Evolutionary conservation across 1,140 invertebrate genomes (phyloP).

Genomic region (Vanessa atalanta): DNA sequence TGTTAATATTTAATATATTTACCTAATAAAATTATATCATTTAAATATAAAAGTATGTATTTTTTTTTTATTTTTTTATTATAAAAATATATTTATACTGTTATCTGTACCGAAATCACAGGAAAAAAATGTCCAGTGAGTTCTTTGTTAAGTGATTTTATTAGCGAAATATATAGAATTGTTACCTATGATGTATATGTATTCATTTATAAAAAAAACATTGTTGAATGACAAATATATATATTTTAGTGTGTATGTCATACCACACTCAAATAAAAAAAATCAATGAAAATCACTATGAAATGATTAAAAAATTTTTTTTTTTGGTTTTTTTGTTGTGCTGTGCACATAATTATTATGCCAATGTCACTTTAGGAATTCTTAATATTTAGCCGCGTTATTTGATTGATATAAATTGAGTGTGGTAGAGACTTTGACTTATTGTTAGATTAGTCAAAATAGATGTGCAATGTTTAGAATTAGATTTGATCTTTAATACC

Average conservation of each 20-base stretch:
- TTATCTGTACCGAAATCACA: conserved; percentile 7
- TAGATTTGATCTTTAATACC: conserved; percentile 69
- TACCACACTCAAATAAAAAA: conserved; percentile 19
- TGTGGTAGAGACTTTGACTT: conserved; percentile 28
- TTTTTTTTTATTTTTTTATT: conserved; percentile 9
- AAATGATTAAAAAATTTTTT: background rate
- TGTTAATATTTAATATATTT: conserved; percentile 22
- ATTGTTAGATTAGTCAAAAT: conserved; percentile 41
- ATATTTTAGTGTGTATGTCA: conserved; percentile 25
- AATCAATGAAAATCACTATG: background rate
- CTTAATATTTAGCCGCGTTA: background rate
- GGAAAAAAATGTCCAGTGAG: background rate
- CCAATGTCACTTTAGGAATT: background rate
- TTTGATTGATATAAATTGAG: conserved; percentile 3
- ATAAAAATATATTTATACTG: conserved; percentile 1
- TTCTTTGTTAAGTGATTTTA: conserved; percentile 10
- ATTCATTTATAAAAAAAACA: conserved; percentile 10
- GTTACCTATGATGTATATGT: conserved; percentile 32
- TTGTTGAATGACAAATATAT: conserved; percentile 24
- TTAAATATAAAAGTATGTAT: too few species aligned
- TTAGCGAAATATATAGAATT: conserved; percentile 23
- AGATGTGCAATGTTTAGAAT: conserved; percentile 73
- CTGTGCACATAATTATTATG: background rate
- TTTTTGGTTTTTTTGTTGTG: background rate
- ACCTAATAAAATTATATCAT: conserved; percentile 9